Base-by-base conservation (phyloP, 1,140 invertebrate genomes). In the Teleogryllus occipitalis region DNA sequence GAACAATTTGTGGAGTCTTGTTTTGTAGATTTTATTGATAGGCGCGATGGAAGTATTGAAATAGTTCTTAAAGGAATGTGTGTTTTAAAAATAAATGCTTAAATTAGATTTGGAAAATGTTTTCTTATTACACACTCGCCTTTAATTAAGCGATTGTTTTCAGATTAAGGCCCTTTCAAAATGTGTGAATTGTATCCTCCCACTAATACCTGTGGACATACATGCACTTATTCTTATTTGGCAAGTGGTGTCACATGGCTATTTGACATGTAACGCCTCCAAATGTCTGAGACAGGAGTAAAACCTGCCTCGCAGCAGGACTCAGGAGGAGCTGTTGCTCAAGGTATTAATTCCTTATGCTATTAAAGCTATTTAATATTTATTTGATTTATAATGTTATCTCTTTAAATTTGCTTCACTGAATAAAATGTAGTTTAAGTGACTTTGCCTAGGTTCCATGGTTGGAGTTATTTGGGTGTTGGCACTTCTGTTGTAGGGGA, bases 201-300 rank as follows among this genome's bases (percentile, higher is more conserved):
- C 77, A 74, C 47, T 78, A 48, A 65, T 74, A n/a, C 15, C 46
- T 18, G 65, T 46, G 22, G 79, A 77, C 72, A 75, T 78, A 80
- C 75, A 21, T 22, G 47, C 79, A 39, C 22, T 65, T 79, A 78
- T 72, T 39, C 27, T 39, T 39, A 75, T 81, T 77, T 47, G 75
- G 46, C 12, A 77, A 77, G 39, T 80, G 76, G 76, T 77, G 47
- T 79, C 65, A 48, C 74, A 79, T 77, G 54, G 75, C 47, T 22
- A 12, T 72, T 73, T 79, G 81, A 76, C 39, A 27, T 81, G 80
- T 82, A 81, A 81, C 81, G 81, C 78, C 76, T 65, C 18, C 75
- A 76, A 82, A 82, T 82, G 82, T 82, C 82, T 82, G 82, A 83
- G 22, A 78, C 77, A 48, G 65, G 65, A 74, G 78, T 75, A 39